Percentiles rank a stretch among this genome's conserved stretches.
phyloP scores from a whole-genome alignment of 2,888 invertebrate species.

The Eustalomyia histrio region DNA sequence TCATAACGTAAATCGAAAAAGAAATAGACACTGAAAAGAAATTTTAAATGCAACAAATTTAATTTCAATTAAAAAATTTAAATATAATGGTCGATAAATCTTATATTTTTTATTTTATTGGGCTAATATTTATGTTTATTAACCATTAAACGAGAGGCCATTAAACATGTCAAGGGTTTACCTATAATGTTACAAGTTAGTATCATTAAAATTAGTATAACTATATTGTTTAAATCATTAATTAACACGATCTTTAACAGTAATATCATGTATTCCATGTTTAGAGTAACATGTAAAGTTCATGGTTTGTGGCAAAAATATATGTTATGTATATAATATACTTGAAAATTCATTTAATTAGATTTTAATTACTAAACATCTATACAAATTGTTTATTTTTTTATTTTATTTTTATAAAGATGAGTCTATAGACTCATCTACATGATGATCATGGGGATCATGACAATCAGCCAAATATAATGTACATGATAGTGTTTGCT shows the following conservation, averaged over 20 bases:
- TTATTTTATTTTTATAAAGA: slow-evolving; percentile 11
- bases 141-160: too few relatives aligned
- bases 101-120: too few relatives aligned
- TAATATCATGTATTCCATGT: slow-evolving; percentile 10
- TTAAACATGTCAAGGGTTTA: too few relatives aligned
- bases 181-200: too few relatives aligned
- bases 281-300: slow-evolving; percentile 21
- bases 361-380: slow-evolving; percentile 61
- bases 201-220: too few relatives aligned
- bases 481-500: not conserved
- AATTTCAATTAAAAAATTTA: too few relatives aligned
- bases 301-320: slow-evolving; percentile 27
- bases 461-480: not conserved
- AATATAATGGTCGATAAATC: too few relatives aligned
- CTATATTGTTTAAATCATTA: not conserved
- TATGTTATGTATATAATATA: not conserved
- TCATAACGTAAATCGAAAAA: too few relatives aligned
- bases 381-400: slow-evolving; percentile 26
- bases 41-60: too few relatives aligned
- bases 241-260: slow-evolving; percentile 35
- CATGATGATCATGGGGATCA: not conserved
- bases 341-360: slow-evolving; percentile 48
- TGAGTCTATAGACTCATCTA: slow-evolving; percentile 3
- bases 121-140: too few relatives aligned
- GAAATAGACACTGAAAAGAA: too few relatives aligned